A percentile compares a stretch with the other conserved stretches of the same genome.
These are phyloP conservation scores for Frankliniella intonsa DNA, from an alignment of 2,888 invertebrate species.

Conservation along the genomic window DNA sequence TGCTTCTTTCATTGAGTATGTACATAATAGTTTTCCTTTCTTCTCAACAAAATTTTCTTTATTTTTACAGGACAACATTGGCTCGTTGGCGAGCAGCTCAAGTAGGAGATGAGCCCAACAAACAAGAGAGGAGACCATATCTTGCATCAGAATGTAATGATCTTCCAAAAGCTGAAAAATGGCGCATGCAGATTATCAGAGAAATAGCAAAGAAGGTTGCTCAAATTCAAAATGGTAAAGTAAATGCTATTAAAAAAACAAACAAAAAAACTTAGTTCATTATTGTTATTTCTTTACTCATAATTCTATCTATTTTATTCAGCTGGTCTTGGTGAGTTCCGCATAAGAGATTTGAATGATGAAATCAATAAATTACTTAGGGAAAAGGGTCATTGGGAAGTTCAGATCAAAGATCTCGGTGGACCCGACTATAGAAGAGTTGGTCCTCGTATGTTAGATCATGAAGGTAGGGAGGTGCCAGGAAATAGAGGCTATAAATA, in stretches of 20 bases:
- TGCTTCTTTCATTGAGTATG: not conserved
- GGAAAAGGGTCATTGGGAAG: constrained; percentile 97
- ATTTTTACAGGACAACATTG: constrained; percentile 77
- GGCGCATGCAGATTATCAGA: constrained; percentile 92
- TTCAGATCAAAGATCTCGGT: constrained; percentile 89
- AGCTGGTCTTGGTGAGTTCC: constrained; percentile 98
- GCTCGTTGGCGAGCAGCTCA: constrained; percentile 98
- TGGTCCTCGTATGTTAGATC: constrained; percentile 89
- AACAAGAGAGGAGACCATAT: constrained; percentile 84
- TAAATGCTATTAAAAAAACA: not conserved
- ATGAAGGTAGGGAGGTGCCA: constrained; percentile 93
- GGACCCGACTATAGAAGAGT: constrained; percentile 90
- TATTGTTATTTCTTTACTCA: constrained; percentile 33
- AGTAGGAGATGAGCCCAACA: constrained; percentile 67
- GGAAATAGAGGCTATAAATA: constrained; percentile 98
- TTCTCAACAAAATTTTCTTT: constrained; percentile 25
- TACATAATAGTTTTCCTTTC: constrained; percentile 28
- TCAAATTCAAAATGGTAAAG: constrained; percentile 90
- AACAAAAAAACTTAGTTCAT: too few relatives aligned
- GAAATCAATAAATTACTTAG: constrained; percentile 97
- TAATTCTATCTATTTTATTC: constrained; percentile 32
- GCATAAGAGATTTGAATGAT: constrained; percentile 96
- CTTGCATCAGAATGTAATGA: constrained; percentile 93
- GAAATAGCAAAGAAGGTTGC: constrained; percentile 98
- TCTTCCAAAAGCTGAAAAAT: constrained; percentile 89